Conservation (phyloP, 2,888 invertebrate species). For the Slavum lentiscoides region DNA sequence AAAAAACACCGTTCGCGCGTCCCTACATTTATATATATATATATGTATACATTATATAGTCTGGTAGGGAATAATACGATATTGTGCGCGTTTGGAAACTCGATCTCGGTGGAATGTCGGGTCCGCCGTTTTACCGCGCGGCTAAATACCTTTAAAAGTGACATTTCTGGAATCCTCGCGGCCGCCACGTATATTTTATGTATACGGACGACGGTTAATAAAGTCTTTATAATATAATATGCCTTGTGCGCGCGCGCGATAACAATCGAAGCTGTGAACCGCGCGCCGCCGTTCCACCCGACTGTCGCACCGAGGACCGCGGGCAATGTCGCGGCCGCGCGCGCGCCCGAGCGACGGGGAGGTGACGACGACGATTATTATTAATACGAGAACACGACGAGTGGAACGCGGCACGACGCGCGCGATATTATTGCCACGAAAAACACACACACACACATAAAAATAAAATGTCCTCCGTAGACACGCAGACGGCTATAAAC, state of each 20-base stretch:
- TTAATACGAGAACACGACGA: no score
- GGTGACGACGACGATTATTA: no score
- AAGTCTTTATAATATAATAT: constrained; percentile 48
- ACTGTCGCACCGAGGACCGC: neutral
- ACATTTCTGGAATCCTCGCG: constrained; percentile 43
- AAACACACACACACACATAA: neutral
- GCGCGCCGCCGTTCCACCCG: neutral
- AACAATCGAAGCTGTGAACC: constrained; percentile 26
- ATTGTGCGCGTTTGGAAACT: constrained; percentile 16
- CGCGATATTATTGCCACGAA: neutral
- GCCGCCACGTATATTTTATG: constrained; percentile 19
- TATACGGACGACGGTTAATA: constrained; percentile 48
- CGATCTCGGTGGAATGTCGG: constrained; percentile 47
- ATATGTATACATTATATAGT: no score
- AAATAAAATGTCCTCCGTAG: constrained; percentile 23
- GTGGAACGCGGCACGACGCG: no score
- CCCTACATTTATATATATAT: no score
- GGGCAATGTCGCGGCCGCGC: neutral
- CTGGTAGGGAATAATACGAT: no score
- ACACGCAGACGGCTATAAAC: constrained; percentile 51
- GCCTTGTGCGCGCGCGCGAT: neutral
- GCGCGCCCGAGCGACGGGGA: neutral
- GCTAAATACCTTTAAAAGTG: constrained; percentile 51
- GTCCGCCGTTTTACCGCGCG: constrained; percentile 34
- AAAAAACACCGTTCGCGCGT: no score